Conservation (phyloP, 2,888 invertebrate genomes). For the Carpatolechia fugitivella region DNA sequence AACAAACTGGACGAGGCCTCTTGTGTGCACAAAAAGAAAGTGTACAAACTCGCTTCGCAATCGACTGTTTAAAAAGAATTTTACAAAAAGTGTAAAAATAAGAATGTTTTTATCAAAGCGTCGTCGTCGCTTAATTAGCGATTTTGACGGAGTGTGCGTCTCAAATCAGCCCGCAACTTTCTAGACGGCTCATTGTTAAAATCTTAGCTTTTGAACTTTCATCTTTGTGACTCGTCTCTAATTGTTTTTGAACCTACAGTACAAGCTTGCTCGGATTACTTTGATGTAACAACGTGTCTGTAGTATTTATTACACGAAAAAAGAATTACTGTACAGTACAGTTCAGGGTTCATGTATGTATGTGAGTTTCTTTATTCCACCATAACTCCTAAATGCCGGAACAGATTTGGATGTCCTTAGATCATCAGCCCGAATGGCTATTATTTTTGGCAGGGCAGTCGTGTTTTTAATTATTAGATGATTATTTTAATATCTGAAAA, state of each 20-base stretch:
- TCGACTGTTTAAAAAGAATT: background rate
- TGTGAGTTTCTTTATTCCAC: no score
- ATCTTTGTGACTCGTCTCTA: background rate
- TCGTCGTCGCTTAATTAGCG: slow-evolving; percentile 4
- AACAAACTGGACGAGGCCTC: slow-evolving; percentile 56
- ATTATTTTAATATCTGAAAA: no score
- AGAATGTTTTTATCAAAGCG: slow-evolving; percentile 3
- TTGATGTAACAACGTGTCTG: no score
- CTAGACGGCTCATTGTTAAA: slow-evolving; percentile 6
- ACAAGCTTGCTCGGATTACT: no score
- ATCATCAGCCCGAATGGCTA: no score
- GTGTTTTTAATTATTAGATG: no score
- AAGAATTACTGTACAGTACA: no score
- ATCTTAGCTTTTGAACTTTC: background rate
- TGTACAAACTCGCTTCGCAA: slow-evolving; percentile 29
- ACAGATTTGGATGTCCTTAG: no score
- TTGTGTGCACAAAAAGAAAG: slow-evolving; percentile 59
- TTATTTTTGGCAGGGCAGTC: no score
- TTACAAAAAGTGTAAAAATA: background rate
- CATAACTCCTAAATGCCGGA: no score
- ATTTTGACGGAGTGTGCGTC: slow-evolving; percentile 8
- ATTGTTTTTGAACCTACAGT: background rate
- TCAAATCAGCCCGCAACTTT: slow-evolving; percentile 5
- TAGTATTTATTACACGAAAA: no score
- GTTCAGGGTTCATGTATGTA: no score